Conservation (phyloP, 2,888 invertebrate genomes). For the Netelia melanura region DNA sequence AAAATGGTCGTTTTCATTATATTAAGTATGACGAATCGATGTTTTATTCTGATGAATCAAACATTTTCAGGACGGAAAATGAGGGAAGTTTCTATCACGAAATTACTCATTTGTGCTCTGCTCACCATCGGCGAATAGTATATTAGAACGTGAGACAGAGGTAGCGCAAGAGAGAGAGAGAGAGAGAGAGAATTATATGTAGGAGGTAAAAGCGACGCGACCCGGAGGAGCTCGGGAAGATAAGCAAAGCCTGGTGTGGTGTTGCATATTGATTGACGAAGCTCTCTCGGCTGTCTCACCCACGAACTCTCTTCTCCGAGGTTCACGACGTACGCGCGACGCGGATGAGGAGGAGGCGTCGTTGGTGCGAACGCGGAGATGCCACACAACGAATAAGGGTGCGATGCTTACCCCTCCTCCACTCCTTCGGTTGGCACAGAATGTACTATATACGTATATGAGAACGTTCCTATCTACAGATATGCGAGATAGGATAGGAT, state of each 20-base stretch:
- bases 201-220: constrained; percentile 54
- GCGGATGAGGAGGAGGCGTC: constrained; percentile 66
- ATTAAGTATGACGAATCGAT: constrained; percentile 32
- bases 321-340: constrained; percentile 60
- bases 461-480: not conserved
- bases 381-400: constrained; percentile 64
- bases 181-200: constrained; percentile 26
- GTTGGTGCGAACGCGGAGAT: constrained; percentile 66
- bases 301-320: constrained; percentile 40
- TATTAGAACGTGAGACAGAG: constrained; percentile 49
- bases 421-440: not conserved
- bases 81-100: constrained; percentile 19
- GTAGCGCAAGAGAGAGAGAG: constrained; percentile 23
- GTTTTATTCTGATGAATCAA: not conserved
- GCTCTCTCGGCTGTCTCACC: constrained; percentile 66
- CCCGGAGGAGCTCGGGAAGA: constrained; percentile 74
- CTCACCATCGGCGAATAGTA: constrained; percentile 30
- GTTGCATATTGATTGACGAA: constrained; percentile 84
- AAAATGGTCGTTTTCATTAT: not conserved
- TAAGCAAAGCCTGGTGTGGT: constrained; percentile 83
- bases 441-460: constrained; percentile 29
- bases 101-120: constrained; percentile 46
- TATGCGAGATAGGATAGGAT: constrained; percentile 27
- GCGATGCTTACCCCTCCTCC: constrained; percentile 33
- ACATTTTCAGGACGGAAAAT: not conserved